Evolutionary conservation across 92 coral and sea anemone species (phyloP), one percentile per base, ranked within the genome.

Genomic region (Phenganax marumi): DNA sequence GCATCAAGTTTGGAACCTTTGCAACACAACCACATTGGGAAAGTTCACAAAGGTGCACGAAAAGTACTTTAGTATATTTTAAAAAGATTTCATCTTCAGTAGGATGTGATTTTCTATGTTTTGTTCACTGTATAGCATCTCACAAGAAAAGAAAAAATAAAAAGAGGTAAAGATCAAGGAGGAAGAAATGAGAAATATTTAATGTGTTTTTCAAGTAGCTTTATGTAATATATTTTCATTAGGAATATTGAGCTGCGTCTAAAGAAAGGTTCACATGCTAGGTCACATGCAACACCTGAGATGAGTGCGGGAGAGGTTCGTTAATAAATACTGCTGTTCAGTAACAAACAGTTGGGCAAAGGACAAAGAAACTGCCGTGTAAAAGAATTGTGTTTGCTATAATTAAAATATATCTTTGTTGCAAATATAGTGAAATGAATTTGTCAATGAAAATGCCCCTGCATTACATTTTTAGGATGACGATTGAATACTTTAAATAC

Each of bases 261-360:
- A 47, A 78, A 78, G 83, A 78, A 78, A 21, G 83, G 73, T 39
- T 43, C 73, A 23, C 73, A 33, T 33, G 43, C 43, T 33, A 33
- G 43, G 43, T 33, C 72, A 47, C 16, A 72, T 60, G 90, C 97
- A 50, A 84, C 97, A 25, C 43, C 43, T 33, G 98, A 94, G 26
- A 93, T 97, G 62, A 94, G 98, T 74, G 85, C 91, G 73, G 97
- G 93, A 83, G 98, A 92, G 83, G 83, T 78, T 78, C 33, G 55
- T 49, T 52, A 50, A 49, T 7, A 68, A 54, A 54, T 54, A 10
- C 17, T 10, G 17, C 17, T 10, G 83, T 78, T 78, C 33, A 24
- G 16, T 52, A 50, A 49, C 0, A 68, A 68, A 46, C 73, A 6
- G n/a, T 58, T 58, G 6, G 22, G 21, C 65, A 58, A 23, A 58